Evolutionary conservation across 2,888 invertebrate species (phyloP).

Genomic region (Bombylius discolor): DNA sequence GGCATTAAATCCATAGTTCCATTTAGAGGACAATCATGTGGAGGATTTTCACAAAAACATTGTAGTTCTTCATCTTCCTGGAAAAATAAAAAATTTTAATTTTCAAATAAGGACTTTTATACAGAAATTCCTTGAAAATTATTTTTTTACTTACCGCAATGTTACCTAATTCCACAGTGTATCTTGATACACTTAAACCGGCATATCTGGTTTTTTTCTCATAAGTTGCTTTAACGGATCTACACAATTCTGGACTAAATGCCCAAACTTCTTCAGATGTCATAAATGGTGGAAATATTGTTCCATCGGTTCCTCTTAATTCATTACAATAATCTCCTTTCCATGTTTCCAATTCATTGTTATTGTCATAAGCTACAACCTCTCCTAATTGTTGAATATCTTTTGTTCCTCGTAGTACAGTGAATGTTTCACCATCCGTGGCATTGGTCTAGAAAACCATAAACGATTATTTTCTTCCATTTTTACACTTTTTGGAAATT

Average conservation of each 20-base stretch:
- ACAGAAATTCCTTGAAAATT: no score
- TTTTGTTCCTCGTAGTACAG: constrained; percentile 55
- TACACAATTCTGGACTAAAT: constrained; percentile 64
- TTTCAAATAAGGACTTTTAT: no score
- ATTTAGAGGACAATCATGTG: constrained; percentile 54
- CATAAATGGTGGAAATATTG: constrained; percentile 67
- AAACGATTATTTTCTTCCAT: no score
- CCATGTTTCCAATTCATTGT: constrained; percentile 48
- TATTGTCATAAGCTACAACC: constrained; percentile 54
- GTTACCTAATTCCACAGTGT: background rate
- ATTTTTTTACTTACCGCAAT: background rate
- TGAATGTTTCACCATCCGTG: background rate
- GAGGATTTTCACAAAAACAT: constrained; percentile 45
- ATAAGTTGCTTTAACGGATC: constrained; percentile 29
- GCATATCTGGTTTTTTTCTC: constrained; percentile 20
- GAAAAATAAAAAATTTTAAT: background rate
- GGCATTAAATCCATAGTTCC: constrained; percentile 54
- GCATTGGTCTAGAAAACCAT: background rate
- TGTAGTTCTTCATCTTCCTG: constrained; percentile 22
- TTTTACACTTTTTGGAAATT: no score
- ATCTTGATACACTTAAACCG: background rate
- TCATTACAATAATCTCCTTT: constrained; percentile 53
- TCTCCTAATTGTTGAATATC: constrained; percentile 56
- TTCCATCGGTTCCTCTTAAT: constrained; percentile 69
- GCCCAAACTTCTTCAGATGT: constrained; percentile 51